Conservation (phyloP, 2,113 vertebrate species). For the Chloebia gouldiae region DNA sequence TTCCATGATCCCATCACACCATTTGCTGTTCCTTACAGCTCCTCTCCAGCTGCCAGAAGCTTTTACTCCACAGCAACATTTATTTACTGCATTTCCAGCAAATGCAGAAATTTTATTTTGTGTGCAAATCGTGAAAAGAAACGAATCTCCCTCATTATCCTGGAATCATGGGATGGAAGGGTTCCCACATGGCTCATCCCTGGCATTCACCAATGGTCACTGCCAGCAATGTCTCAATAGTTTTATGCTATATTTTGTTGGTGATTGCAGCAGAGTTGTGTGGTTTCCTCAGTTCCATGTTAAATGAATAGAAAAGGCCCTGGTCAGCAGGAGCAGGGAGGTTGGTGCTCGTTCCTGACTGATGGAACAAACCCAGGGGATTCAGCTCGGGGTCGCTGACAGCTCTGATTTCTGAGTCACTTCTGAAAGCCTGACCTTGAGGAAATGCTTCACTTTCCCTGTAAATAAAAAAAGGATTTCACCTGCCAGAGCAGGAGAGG, state of each 20-base stretch:
- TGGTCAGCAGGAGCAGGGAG: background rate
- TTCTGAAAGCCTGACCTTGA: background rate
- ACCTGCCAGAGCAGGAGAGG: background rate
- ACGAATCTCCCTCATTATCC: accelerated
- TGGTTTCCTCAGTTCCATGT: background rate
- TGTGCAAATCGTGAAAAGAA: background rate
- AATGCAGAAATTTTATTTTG: background rate
- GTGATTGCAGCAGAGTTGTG: background rate
- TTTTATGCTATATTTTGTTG: background rate
- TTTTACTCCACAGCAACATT: background rate
- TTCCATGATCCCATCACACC: background rate
- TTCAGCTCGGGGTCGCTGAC: background rate
- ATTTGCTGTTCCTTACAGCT: background rate
- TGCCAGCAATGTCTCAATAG: background rate
- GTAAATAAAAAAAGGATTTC: background rate
- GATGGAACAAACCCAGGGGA: background rate
- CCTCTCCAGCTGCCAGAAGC: background rate
- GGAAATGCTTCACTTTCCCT: background rate
- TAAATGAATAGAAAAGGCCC: background rate
- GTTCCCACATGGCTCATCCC: background rate
- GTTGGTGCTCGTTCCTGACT: background rate
- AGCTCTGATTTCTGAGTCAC: background rate
- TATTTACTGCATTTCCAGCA: background rate
- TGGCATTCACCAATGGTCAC: accelerated
- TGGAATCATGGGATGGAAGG: background rate